phyloP scores from a whole-genome alignment of 1,140 invertebrate genomes.

The Oscheius sp. region DNA sequence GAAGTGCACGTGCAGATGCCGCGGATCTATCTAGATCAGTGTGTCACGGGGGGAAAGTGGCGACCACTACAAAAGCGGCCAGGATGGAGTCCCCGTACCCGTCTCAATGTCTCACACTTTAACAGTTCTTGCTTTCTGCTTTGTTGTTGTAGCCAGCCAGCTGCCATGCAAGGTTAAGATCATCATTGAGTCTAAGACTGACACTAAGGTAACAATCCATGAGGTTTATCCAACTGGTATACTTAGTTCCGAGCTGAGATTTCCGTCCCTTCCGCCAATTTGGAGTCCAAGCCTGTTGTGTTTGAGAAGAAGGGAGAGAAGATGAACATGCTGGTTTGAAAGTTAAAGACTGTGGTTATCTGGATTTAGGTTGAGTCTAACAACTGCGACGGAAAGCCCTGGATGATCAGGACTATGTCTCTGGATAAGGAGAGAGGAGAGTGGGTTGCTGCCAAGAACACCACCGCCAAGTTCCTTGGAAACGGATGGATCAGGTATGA shows the following conservation, averaged over 20 bases:
- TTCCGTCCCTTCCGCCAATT: background rate
- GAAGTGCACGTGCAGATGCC: background rate
- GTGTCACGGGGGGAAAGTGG: background rate
- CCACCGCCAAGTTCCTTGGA: background rate
- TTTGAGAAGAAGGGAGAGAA: background rate
- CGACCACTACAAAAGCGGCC: background rate
- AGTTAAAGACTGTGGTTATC: background rate
- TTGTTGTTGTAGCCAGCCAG: background rate
- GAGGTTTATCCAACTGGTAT: background rate
- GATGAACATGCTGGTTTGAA: background rate
- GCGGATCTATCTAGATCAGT: background rate
- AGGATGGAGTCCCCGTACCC: background rate
- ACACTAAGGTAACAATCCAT: background rate
- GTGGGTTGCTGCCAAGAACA: background rate
- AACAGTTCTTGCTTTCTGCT: background rate
- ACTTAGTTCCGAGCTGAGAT: slow-evolving; percentile 4
- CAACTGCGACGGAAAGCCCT: slow-evolving; percentile 1
- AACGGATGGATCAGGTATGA: background rate
- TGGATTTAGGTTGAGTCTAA: background rate
- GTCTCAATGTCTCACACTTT: background rate
- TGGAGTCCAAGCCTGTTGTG: background rate
- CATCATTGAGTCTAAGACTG: background rate
- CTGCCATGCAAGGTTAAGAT: slow-evolving; percentile 3
- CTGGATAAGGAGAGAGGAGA: no score
- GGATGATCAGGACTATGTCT: slow-evolving; percentile 3